Conservation (phyloP, 1,140 invertebrate species). For the Drosophila orosa region DNA sequence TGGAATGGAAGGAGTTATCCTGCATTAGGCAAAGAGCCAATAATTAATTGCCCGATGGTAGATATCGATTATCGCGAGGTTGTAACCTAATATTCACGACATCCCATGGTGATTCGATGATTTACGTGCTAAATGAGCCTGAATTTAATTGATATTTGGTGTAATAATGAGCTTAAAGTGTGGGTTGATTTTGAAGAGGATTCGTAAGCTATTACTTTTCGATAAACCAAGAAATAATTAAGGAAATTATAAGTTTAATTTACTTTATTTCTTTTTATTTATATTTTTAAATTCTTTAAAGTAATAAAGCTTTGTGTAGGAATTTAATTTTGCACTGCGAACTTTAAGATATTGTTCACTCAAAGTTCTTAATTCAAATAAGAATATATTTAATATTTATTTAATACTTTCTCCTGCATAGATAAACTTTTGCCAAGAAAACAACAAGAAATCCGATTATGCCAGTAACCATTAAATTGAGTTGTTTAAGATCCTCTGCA, state of each 20-base stretch:
- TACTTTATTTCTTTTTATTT: background rate
- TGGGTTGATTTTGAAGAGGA: no score
- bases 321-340: no score
- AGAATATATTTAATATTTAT: background rate
- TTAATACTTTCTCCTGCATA: background rate
- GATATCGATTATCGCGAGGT: conserved; percentile 41
- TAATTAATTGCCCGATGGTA: conserved; percentile 43
- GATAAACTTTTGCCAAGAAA: background rate
- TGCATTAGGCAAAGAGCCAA: conserved; percentile 39
- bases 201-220: background rate
- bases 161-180: background rate
- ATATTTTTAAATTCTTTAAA: background rate
- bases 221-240: background rate
- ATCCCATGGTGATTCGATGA: conserved; percentile 15
- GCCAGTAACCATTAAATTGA: conserved; percentile 14
- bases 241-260: background rate
- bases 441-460: conserved; percentile 4
- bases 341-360: background rate
- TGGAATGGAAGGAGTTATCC: background rate
- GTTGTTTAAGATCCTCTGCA: conserved; percentile 13
- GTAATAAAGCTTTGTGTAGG: background rate
- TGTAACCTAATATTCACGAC: conserved; percentile 33
- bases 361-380: background rate
- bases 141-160: conserved; percentile 16
- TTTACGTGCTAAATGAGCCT: conserved; percentile 33